Base-by-base conservation (phyloP, 2,113 vertebrate genomes). In the Proterorhinus semilunaris region DNA sequence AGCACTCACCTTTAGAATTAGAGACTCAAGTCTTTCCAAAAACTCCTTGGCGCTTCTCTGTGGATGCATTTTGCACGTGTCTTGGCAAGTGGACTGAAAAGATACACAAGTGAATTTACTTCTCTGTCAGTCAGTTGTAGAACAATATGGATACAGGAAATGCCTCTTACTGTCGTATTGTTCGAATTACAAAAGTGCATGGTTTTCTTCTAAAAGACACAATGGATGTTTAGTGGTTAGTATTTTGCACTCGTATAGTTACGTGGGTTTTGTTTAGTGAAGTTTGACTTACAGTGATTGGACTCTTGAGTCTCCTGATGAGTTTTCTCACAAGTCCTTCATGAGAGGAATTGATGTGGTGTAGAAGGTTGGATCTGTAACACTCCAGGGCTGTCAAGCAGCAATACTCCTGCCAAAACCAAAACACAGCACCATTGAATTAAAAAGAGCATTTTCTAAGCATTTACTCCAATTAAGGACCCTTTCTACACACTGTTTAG, bases 1-100 rank as follows among this genome's bases (percentile, higher is more conserved):
- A 53, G 8, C 0, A 1, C 48, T 72, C 62, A 92, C 92, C 87
- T 12, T 88, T 65, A 91, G 81, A 66, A 93, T 61, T 5, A 89
- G 62, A 50, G 71, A 61, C 61, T 68, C 5, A 42, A 93, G 74
- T 43, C 85, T 73, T 13, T 45, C 1, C 13, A 91, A 27, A 51
- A 92, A 93, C 17, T 53, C 67, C 0, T 1, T 5, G 8, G 27
- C 61, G 6, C 42, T 65, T 16, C 53, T 72, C 71, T 57, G 74
- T 0, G 83, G 83, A 62, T 91, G 76, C 0, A 73, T 71, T 1
- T 43, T 0, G 11, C 90, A 93, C 2, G 27, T 4, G 5, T 12
- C 1, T 65, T 27, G 54, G 73, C 90, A 92, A 5, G 7, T 70
- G 7, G 51, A 1, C 91, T 93, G 12, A 64, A 75, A 43, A 69